Percentiles rank a stretch among this genome's conserved stretches.
Conservation (phyloP, 2,888 invertebrate species). For the Lasius platythorax region DNA sequence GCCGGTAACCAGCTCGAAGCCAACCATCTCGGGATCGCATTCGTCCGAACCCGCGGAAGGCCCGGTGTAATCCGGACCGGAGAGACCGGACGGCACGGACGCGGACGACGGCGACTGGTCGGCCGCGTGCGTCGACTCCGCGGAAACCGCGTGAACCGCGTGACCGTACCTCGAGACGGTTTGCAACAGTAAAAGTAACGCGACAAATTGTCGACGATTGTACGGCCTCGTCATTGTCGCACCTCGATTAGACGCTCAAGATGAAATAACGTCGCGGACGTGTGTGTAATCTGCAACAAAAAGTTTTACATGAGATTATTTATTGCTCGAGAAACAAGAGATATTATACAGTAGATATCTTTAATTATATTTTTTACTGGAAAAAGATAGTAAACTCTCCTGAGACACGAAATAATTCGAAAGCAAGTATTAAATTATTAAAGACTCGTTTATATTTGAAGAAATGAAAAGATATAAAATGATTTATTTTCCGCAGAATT, state of each 20-base stretch:
- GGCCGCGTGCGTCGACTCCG: constrained; percentile 86
- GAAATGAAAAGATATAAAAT: not conserved
- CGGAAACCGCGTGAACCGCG: constrained; percentile 87
- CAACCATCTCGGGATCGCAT: constrained; percentile 95
- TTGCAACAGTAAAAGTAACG: constrained; percentile 69
- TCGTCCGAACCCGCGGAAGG: constrained; percentile 88
- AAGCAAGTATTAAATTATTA: not conserved
- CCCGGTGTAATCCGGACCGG: constrained; percentile 84
- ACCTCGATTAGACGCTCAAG: constrained; percentile 21
- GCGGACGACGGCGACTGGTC: constrained; percentile 65
- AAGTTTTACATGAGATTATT: not conserved
- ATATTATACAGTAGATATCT: not conserved
- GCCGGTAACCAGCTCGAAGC: constrained; percentile 96
- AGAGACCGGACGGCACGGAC: constrained; percentile 79
- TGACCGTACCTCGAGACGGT: constrained; percentile 83
- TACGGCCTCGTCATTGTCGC: constrained; percentile 66
- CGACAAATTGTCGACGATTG: constrained; percentile 59
- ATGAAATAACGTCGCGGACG: constrained; percentile 23
- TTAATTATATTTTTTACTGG: not conserved
- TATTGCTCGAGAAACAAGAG: no score
- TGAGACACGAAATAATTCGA: not conserved
- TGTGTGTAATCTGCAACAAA: constrained; percentile 36
- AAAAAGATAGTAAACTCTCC: not conserved
- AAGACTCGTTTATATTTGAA: not conserved
- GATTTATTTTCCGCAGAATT: not conserved